These are phyloP conservation scores for Drosophila anomalata DNA, from an alignment of 2,888 invertebrate species.

Conservation along the genomic window DNA sequence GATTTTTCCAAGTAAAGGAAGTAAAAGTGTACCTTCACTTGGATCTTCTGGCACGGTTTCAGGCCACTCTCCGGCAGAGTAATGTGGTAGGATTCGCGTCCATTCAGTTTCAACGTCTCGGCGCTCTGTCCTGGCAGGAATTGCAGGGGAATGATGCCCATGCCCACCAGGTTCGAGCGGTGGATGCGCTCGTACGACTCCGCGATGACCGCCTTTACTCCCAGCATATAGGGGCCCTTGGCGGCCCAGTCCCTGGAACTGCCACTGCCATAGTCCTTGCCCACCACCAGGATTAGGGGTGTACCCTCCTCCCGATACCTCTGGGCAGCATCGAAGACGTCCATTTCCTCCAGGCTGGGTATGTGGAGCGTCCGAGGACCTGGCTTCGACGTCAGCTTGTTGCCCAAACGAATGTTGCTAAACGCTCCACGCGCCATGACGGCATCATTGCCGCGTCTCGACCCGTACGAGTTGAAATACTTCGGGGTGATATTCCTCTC, in stretches of 20 bases:
- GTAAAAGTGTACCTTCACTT: slow-evolving; percentile 86
- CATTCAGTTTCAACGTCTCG: slow-evolving; percentile 91
- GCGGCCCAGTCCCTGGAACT: slow-evolving; percentile 99
- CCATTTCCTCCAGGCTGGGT: slow-evolving; percentile 95
- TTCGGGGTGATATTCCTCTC: slow-evolving; percentile 88
- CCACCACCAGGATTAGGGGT: slow-evolving; percentile 93
- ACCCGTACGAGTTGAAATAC: slow-evolving; percentile 99
- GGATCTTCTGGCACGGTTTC: slow-evolving; percentile 89
- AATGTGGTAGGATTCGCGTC: slow-evolving; percentile 91
- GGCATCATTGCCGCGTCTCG: slow-evolving; percentile 98
- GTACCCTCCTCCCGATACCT: slow-evolving; percentile 91
- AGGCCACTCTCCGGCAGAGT: slow-evolving; percentile 87
- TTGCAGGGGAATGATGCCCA: slow-evolving; percentile 98
- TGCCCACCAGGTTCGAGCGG: slow-evolving; percentile 98
- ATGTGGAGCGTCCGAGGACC: slow-evolving; percentile 95
- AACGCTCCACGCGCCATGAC: slow-evolving; percentile 99
- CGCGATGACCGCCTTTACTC: slow-evolving; percentile 95
- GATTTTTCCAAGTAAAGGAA: too few species aligned
- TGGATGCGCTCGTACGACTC: slow-evolving; percentile 99
- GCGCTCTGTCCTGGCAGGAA: slow-evolving; percentile 92
- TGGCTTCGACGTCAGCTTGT: slow-evolving; percentile 92
- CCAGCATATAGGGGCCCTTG: slow-evolving; percentile 96
- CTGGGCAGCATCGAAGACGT: slow-evolving; percentile 97
- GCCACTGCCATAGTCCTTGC: slow-evolving; percentile 99
- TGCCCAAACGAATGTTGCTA: slow-evolving; percentile 97